These are phyloP conservation scores for Eueremaeus valkanovi DNA, from an alignment of 2,888 invertebrate genomes.

Conservation along the genomic window DNA sequence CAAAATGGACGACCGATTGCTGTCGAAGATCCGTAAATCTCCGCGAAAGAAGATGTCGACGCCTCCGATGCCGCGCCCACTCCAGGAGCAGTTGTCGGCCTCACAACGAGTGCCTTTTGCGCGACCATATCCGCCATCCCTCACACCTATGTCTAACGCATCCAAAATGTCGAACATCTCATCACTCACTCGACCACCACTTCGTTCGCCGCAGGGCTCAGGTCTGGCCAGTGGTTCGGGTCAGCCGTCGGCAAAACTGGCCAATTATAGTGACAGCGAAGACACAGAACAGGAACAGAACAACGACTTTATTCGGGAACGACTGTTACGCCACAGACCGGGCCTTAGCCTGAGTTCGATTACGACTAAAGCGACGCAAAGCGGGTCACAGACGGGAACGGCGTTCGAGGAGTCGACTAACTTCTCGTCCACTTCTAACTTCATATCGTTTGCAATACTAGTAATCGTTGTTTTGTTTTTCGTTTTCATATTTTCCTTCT, in stretches of 20 bases:
- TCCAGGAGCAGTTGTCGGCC: background rate
- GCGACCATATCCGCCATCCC: slow-evolving; percentile 15
- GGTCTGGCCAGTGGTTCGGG: too few species aligned
- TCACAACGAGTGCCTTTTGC: slow-evolving; percentile 34
- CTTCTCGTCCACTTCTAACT: slow-evolving; percentile 38
- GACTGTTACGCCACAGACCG: slow-evolving; percentile 38
- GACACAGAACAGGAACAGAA: slow-evolving; percentile 16
- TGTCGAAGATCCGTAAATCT: background rate
- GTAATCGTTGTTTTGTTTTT: slow-evolving; percentile 40
- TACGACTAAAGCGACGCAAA: slow-evolving; percentile 18
- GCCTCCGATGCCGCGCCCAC: background rate
- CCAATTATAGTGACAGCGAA: slow-evolving; percentile 42
- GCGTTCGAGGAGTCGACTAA: slow-evolving; percentile 1
- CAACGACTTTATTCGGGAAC: slow-evolving; percentile 29
- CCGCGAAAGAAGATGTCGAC: slow-evolving; percentile 10
- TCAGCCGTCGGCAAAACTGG: slow-evolving; percentile 5
- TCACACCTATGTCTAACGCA: slow-evolving; percentile 1
- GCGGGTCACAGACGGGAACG: background rate
- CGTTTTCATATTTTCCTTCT: slow-evolving; percentile 40
- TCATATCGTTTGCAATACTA: slow-evolving; percentile 40
- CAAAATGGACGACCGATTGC: background rate
- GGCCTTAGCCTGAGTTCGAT: background rate
- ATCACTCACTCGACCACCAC: slow-evolving; percentile 36
- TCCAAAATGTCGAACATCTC: slow-evolving; percentile 5
- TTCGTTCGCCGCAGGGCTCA: background rate